phyloP scores from a whole-genome alignment of 2,888 invertebrate genomes.

The Tromatobia lineatoria region DNA sequence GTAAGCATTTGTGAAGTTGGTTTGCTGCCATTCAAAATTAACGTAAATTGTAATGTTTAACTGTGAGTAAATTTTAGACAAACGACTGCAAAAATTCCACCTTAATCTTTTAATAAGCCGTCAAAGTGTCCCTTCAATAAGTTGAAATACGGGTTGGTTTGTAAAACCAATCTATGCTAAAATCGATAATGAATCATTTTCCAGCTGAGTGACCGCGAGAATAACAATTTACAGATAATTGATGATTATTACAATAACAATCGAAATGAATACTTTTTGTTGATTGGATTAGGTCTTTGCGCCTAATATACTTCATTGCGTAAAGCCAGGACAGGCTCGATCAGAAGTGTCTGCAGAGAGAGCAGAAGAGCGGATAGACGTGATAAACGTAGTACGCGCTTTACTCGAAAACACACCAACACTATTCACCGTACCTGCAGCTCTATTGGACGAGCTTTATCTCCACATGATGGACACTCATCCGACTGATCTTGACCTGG shows the following conservation, averaged over 20 bases:
- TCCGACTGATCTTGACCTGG: slow-evolving; percentile 92
- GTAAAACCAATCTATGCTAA: neutral
- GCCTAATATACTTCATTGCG: slow-evolving; percentile 95
- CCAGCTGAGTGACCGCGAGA: neutral
- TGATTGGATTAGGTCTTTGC: slow-evolving; percentile 90
- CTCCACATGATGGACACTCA: slow-evolving; percentile 94
- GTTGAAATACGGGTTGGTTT: neutral
- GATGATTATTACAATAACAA: neutral
- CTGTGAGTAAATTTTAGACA: no score
- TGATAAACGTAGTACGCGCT: slow-evolving; percentile 95
- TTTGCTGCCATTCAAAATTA: no score
- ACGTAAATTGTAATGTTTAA: no score
- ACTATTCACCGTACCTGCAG: slow-evolving; percentile 92
- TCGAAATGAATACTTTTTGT: slow-evolving; percentile 12
- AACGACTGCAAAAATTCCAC: neutral
- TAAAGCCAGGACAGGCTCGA: slow-evolving; percentile 87
- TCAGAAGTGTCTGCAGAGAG: slow-evolving; percentile 88
- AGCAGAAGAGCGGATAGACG: slow-evolving; percentile 93
- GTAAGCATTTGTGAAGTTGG: no score
- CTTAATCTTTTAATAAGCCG: neutral
- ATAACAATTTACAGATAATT: neutral
- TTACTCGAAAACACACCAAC: slow-evolving; percentile 91
- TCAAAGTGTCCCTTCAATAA: neutral
- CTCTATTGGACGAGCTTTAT: slow-evolving; percentile 94
- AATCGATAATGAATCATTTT: neutral